Percentiles rank a stretch among this genome's conserved stretches.
Conservation (phyloP, 1,140 invertebrate genomes). For the Rhyacophila brunnea region DNA sequence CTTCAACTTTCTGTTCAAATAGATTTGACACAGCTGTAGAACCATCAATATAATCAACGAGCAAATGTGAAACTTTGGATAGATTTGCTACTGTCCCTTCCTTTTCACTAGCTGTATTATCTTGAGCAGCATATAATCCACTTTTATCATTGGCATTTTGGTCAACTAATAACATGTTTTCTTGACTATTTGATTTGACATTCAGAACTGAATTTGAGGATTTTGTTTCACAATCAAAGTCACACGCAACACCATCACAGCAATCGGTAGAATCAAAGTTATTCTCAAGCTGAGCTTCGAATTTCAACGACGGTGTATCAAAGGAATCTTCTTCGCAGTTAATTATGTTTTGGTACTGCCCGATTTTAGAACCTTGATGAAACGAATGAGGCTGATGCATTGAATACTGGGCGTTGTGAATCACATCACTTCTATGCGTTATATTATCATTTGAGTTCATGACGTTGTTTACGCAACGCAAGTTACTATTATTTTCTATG, state of each 20-base stretch:
- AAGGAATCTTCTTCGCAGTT: conserved; percentile 17
- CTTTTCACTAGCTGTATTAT: background rate
- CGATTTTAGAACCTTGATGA: background rate
- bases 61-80: background rate
- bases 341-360: conserved; percentile 21
- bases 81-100: background rate
- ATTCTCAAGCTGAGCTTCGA: conserved; percentile 30
- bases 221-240: conserved; percentile 14
- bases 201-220: background rate
- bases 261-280: conserved; percentile 23
- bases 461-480: background rate
- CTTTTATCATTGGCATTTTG: background rate
- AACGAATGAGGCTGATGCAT: background rate
- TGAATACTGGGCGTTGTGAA: too few species aligned
- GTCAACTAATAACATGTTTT: background rate
- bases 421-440: too few species aligned
- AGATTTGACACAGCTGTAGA: conserved; percentile 1
- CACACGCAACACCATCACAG: conserved; percentile 11
- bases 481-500: too few species aligned
- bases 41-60: conserved; percentile 14
- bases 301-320: conserved; percentile 29
- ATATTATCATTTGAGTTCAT: background rate
- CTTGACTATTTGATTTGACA: background rate
- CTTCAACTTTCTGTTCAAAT: conserved; percentile 1
- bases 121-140: background rate